Base-by-base conservation (phyloP, 2,888 invertebrate species). In the Eristalinus aeneus region DNA sequence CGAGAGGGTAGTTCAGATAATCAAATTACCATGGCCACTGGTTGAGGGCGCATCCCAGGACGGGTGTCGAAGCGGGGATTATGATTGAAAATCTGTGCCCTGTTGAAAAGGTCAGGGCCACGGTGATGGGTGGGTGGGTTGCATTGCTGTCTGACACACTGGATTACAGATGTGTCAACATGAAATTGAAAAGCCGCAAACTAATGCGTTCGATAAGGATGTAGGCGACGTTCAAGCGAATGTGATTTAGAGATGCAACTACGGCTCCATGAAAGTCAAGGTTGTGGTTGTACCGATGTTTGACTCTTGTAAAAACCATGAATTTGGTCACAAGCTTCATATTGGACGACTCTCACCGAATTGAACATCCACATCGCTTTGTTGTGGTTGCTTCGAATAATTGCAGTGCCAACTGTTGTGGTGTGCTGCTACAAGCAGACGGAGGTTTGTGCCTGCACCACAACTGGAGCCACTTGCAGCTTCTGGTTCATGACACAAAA, bases 11-110 rank as follows among this genome's bases (percentile, higher is more conserved):
- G n/a, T 22, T 54, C 56, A 22, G 63, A 60, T 85, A 76, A 85
- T 85, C 23, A 76, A 81, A 81, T 85, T 67, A 72, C 74, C 74
- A 83, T 73, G 53, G 53, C 36, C 32, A 74, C 78, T 61, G 46
- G 60, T 9, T 53, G 60, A 23, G 69, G 31, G 53, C 46, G 75
- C 75, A 69, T 75, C 63, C 67, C 46, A 58, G 56, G 20, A 61
- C 32, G 46, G 22, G 31, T 69, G 69, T 39, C 69, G 22, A 64
- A 69, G 54, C 63, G 68, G 68, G 68, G 31, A 77, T 82, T 68
- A 74, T 58, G 68, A 64, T 20, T 56, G 71, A 34, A 75, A 61
- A 68, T 75, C 71, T 32, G 32, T 64, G 54, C 67, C 46, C 64
- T 32, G 58, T 58, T 56, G 56, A 67, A 73, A 54, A 56, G 78